Percentiles rank a stretch among this genome's conserved stretches.
Conservation (phyloP, 1,140 invertebrate genomes). For the Gryon sp. region DNA sequence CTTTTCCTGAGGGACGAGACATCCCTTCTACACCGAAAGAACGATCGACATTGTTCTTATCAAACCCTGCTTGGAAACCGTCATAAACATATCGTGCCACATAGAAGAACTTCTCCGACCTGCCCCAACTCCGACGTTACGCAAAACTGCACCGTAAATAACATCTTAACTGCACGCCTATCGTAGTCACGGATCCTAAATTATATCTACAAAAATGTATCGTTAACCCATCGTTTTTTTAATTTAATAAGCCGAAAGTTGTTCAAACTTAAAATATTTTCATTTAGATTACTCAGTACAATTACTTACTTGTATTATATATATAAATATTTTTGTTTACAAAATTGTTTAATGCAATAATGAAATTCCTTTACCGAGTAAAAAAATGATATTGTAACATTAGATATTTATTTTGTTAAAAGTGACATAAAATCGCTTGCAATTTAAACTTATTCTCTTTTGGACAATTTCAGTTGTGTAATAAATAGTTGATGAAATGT, state of each 20-base stretch:
- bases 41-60: conserved; percentile 55
- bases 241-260: too few species aligned
- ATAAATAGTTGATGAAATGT: conserved; percentile 54
- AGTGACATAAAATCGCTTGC: too few species aligned
- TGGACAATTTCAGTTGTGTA: conserved; percentile 19
- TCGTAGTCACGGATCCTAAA: conserved; percentile 67
- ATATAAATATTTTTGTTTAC: too few species aligned
- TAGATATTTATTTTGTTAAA: too few species aligned
- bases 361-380: too few species aligned
- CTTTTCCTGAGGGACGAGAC: conserved; percentile 50
- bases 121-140: conserved; percentile 75
- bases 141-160: conserved; percentile 77
- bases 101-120: conserved; percentile 67
- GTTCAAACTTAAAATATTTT: not conserved
- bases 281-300: too few species aligned
- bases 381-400: too few species aligned
- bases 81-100: conserved; percentile 75
- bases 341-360: too few species aligned
- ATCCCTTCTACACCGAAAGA: conserved; percentile 42
- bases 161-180: conserved; percentile 73
- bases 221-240: too few species aligned
- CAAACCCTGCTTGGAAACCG: conserved; percentile 65
- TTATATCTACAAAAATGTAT: too few species aligned
- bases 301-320: too few species aligned
- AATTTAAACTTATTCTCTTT: conserved; percentile 35